These are phyloP conservation scores for Empis stercorea DNA, from an alignment of 2,888 invertebrate species.

Conservation along the genomic window DNA sequence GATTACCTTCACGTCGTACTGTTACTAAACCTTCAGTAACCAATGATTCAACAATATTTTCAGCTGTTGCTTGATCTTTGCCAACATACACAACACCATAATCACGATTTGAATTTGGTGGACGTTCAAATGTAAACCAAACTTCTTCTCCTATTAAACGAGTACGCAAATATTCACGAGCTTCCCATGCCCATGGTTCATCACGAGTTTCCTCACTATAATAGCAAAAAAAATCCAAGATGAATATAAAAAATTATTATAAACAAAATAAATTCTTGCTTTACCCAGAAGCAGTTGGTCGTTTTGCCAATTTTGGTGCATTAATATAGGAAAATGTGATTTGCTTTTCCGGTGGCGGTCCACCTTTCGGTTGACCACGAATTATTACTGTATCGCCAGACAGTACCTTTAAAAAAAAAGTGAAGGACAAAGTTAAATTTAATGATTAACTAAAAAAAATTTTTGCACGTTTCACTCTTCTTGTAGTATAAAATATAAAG, in stretches of 20 bases:
- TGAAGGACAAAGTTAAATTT: too few relatives aligned
- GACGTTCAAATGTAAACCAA: slow-evolving; percentile 70
- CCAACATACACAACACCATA: slow-evolving; percentile 82
- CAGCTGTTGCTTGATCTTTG: slow-evolving; percentile 61
- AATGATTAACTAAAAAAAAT: too few relatives aligned
- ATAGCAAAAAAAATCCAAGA: slow-evolving; percentile 12
- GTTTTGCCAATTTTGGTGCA: slow-evolving; percentile 80
- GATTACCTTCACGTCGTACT: slow-evolving; percentile 56
- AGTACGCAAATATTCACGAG: slow-evolving; percentile 86
- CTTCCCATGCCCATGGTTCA: slow-evolving; percentile 96
- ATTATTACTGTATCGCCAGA: slow-evolving; percentile 95
- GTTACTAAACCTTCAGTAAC: slow-evolving; percentile 82
- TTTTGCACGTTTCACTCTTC: neutral
- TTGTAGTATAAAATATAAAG: neutral
- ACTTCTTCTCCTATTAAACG: slow-evolving; percentile 87
- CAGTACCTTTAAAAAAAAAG: slow-evolving; percentile 53
- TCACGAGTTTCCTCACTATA: slow-evolving; percentile 62
- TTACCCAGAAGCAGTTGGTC: slow-evolving; percentile 45
- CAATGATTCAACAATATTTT: slow-evolving; percentile 79
- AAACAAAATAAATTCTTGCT: neutral
- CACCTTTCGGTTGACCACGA: slow-evolving; percentile 64
- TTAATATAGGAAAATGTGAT: slow-evolving; percentile 81
- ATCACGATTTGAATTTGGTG: slow-evolving; percentile 69
- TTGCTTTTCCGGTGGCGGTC: slow-evolving; percentile 86
- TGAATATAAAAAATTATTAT: too few relatives aligned